Conservation (phyloP, 2,113 vertebrate species). For the Dicerorhinus sumatrensis region DNA sequence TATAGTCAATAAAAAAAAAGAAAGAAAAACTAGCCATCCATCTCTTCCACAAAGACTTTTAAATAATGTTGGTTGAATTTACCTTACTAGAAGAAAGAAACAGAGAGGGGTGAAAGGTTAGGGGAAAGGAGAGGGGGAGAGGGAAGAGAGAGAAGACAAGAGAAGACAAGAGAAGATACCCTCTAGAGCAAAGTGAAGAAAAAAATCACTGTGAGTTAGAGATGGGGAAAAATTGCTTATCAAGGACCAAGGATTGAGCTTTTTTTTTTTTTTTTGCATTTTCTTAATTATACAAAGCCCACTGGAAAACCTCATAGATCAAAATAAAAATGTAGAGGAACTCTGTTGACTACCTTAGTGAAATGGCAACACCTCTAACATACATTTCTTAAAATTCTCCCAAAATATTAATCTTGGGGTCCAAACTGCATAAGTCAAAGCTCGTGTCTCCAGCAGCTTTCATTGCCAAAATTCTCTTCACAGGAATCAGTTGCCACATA, state of each 20-base stretch:
- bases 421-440: not conserved
- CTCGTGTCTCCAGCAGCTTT: not conserved
- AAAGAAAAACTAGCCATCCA: not conserved
- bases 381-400: not conserved
- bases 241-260: not conserved
- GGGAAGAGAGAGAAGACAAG: too few species aligned
- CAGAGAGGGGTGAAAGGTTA: rapidly evolving
- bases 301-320: not conserved
- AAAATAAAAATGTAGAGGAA: not conserved
- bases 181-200: not conserved
- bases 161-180: not conserved
- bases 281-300: not conserved
- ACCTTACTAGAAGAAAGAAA: not conserved
- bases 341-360: not conserved
- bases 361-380: not conserved
- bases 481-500: not conserved
- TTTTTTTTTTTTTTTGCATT: not conserved
- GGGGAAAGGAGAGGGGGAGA: too few species aligned
- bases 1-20: not conserved
- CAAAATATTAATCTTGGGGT: not conserved
- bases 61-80: not conserved
- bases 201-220: not conserved
- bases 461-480: not conserved
- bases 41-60: not conserved
- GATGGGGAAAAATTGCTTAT: not conserved